A percentile compares a stretch with the other conserved stretches of the same genome.
Conservation (phyloP, 2,888 invertebrate species). For the Anaspis maculata region DNA sequence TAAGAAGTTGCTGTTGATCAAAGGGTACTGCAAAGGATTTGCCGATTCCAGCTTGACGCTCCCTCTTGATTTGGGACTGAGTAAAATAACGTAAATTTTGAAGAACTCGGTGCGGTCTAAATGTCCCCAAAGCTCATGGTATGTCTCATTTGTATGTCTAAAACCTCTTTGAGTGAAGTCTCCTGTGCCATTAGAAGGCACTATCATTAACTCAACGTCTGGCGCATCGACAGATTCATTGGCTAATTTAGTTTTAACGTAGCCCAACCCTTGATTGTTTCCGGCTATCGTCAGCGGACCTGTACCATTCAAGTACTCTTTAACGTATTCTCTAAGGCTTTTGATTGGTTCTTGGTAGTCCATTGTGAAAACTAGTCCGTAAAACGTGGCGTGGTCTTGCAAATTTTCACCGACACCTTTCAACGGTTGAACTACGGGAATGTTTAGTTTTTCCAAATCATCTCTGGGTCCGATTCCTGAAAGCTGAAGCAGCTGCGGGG, state of each 20-base stretch:
- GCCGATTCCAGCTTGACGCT: neutral
- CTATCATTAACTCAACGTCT: constrained; percentile 31
- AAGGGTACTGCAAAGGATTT: neutral
- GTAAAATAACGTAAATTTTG: neutral
- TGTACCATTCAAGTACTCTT: constrained; percentile 16
- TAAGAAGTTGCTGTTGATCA: neutral
- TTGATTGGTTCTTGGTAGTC: constrained; percentile 4
- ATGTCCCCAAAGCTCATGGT: neutral
- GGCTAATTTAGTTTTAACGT: constrained; percentile 20
- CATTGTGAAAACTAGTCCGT: constrained; percentile 2
- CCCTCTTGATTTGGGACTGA: neutral
- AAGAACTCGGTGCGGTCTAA: neutral
- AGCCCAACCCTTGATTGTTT: constrained; percentile 18
- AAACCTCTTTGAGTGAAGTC: neutral
- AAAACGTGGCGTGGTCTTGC: constrained; percentile 5
- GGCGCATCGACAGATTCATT: constrained; percentile 20
- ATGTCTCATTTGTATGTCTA: neutral
- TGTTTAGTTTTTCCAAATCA: constrained; percentile 41
- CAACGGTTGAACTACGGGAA: constrained; percentile 2
- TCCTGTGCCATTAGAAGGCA: constrained; percentile 42
- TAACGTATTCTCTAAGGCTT: constrained; percentile 6
- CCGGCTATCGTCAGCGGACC: constrained; percentile 16
- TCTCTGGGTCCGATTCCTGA: constrained; percentile 66
- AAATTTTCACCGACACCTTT: constrained; percentile 4
- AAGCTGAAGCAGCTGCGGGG: constrained; percentile 74